Evolutionary conservation across 2,113 vertebrate genomes (phyloP).

Genomic region (Chamaea fasciata): DNA sequence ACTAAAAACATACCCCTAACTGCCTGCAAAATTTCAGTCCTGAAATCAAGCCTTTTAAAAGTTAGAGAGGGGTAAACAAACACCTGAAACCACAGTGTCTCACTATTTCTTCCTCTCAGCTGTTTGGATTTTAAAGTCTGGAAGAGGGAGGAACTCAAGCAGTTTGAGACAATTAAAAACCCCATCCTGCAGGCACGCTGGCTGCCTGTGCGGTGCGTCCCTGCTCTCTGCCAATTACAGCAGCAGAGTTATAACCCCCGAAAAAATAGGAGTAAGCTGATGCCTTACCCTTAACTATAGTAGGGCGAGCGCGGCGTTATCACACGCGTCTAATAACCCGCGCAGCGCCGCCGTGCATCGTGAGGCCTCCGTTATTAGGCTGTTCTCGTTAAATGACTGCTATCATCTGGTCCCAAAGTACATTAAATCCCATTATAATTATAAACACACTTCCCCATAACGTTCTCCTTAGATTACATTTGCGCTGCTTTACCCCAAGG

Average conservation of each 20-base stretch:
- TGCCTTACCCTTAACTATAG: neutral
- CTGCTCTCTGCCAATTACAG: neutral
- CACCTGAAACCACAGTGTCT: neutral
- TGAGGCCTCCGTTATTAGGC: conserved; percentile 62
- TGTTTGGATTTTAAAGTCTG: neutral
- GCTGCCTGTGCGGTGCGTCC: neutral
- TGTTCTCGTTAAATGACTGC: conserved; percentile 68
- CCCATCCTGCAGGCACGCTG: neutral
- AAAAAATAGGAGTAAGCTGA: conserved; percentile 36
- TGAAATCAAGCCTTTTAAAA: conserved; percentile 49
- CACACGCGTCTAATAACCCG: conserved; percentile 1
- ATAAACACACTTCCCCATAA: conserved; percentile 74
- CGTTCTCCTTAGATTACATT: conserved; percentile 70
- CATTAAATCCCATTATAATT: conserved; percentile 81
- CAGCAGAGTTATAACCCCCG: conserved; percentile 2
- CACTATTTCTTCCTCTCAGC: neutral
- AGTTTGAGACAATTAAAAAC: neutral
- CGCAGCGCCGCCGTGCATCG: conserved; percentile 3
- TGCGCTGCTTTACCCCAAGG: conserved; percentile 65
- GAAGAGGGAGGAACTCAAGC: neutral
- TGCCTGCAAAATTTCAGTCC: conserved; percentile 43
- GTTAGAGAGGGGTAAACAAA: conserved; percentile 32
- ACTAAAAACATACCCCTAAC: conserved; percentile 45
- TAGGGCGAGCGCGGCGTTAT: neutral
- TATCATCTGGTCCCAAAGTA: conserved; percentile 75